A percentile compares a stretch with the other conserved stretches of the same genome.
Evolutionary conservation across 2,888 invertebrate genomes (phyloP).

Genomic region (Spisula solida): DNA sequence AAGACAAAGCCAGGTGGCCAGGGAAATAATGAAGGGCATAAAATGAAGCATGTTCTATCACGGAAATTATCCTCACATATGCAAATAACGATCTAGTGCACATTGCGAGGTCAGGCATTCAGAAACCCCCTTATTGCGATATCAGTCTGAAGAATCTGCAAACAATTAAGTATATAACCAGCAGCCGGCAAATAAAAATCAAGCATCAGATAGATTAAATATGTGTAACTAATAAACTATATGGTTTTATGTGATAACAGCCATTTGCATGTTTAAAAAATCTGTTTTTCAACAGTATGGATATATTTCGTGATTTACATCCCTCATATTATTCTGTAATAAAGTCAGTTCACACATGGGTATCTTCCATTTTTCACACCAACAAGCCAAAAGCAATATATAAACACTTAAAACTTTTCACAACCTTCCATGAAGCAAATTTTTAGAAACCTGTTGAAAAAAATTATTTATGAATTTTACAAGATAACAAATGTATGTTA

Average conservation of each 20-base stretch:
- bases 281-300: background rate
- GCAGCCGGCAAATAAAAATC: constrained; percentile 24
- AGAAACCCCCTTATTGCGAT: background rate
- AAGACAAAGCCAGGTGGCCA: constrained; percentile 40
- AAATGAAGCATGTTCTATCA: background rate
- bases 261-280: background rate
- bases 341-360: background rate
- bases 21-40: constrained; percentile 33
- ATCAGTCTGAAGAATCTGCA: background rate
- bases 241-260: constrained; percentile 3
- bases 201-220: constrained; percentile 32
- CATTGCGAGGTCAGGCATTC: constrained; percentile 43
- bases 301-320: background rate
- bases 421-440: background rate
- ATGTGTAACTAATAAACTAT: constrained; percentile 37
- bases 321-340: background rate
- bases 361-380: constrained; percentile 4
- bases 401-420: background rate
- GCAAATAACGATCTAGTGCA: constrained; percentile 43
- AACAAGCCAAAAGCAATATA: constrained; percentile 3
- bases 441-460: constrained; percentile 14
- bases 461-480: constrained; percentile 14
- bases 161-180: constrained; percentile 28
- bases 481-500: constrained; percentile 7
- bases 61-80: constrained; percentile 49